phyloP scores from a whole-genome alignment of 2,113 vertebrate species.

The Heliornis fulica region DNA sequence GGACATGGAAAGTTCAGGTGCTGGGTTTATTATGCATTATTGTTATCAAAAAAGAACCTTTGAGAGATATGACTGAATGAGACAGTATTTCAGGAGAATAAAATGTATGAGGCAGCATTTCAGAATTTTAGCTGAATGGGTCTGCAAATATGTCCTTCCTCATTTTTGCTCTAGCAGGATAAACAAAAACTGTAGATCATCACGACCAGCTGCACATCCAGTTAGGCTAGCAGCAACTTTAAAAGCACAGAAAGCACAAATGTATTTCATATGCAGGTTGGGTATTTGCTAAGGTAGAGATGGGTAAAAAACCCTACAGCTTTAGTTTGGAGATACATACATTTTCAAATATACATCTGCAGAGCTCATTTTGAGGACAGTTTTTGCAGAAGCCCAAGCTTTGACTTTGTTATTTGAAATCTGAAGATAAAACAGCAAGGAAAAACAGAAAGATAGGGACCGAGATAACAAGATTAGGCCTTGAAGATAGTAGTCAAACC shows the following conservation, averaged over 20 bases:
- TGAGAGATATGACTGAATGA: not conserved
- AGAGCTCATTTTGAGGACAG: not conserved
- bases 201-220: slow-evolving; percentile 20
- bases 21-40: not conserved
- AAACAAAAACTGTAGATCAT: slow-evolving; percentile 45
- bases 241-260: not conserved
- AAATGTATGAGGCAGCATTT: not conserved
- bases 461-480: slow-evolving; percentile 18
- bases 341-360: not conserved
- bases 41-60: not conserved
- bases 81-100: not conserved
- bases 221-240: not conserved
- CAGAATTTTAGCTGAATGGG: slow-evolving; percentile 19
- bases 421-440: slow-evolving; percentile 6
- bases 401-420: slow-evolving; percentile 26
- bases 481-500: not conserved
- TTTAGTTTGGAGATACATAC: not conserved
- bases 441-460: not conserved
- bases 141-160: slow-evolving; percentile 14
- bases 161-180: slow-evolving; percentile 33
- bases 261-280: not conserved
- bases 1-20: not conserved
- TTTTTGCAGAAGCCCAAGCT: not conserved
- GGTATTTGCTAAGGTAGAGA: not conserved
- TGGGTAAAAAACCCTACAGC: not conserved